Percentiles rank a stretch among this genome's conserved stretches.
These are phyloP conservation scores for Clarias gariepinus DNA, from an alignment of 2,113 vertebrate species.

Conservation along the genomic window DNA sequence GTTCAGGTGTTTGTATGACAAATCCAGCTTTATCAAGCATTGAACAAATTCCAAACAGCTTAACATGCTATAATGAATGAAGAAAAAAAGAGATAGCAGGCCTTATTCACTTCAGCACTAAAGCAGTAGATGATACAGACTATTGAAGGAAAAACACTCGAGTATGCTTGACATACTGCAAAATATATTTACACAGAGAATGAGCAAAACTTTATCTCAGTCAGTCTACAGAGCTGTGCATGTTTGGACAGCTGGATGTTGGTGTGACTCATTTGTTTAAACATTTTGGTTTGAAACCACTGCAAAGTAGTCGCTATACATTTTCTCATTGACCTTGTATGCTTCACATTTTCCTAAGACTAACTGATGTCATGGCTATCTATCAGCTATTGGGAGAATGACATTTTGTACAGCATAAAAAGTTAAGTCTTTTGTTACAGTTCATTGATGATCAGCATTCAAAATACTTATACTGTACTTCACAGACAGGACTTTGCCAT, in stretches of 20 bases:
- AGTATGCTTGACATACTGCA: conserved; percentile 24
- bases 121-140: neutral
- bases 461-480: conserved; percentile 14
- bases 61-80: neutral
- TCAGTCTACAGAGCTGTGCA: neutral
- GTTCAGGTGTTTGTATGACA: neutral
- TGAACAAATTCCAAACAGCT: neutral
- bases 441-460: neutral
- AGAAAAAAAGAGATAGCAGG: neutral
- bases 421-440: neutral
- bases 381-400: conserved; percentile 14
- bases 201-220: conserved; percentile 6
- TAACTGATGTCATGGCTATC: conserved; percentile 25
- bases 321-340: conserved; percentile 24
- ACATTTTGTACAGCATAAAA: conserved; percentile 20
- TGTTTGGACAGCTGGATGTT: conserved; percentile 48
- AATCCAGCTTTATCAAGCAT: neutral
- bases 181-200: conserved; percentile 25
- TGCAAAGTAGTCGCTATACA: conserved; percentile 19
- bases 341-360: conserved; percentile 20
- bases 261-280: conserved; percentile 52
- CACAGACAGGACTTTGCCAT: conserved; percentile 4
- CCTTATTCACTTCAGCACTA: neutral
- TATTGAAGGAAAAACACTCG: conserved; percentile 15
- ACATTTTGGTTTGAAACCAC: conserved; percentile 40